Evolutionary conservation across 2,888 invertebrate species (phyloP).

Genomic region (Eristalis tenax): DNA sequence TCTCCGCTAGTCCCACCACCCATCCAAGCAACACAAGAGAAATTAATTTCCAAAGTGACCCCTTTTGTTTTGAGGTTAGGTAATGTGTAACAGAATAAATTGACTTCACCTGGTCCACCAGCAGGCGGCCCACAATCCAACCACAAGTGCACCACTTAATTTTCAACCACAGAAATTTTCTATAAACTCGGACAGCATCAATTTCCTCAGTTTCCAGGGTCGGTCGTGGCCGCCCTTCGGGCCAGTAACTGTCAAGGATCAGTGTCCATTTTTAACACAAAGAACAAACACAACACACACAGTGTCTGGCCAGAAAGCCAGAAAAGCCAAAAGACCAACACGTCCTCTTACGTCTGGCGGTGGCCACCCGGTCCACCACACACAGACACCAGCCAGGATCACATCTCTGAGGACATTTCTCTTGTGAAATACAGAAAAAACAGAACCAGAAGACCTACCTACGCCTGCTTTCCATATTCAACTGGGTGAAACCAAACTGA

Average conservation of each 20-base stretch:
- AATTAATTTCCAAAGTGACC: conserved; percentile 34
- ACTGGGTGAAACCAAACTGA: conserved; percentile 29
- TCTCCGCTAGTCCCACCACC: not conserved
- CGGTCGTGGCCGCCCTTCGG: not conserved
- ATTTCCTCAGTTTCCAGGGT: conserved; percentile 12
- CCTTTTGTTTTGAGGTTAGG: conserved; percentile 33
- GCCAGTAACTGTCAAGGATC: conserved; percentile 65
- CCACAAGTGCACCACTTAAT: conserved; percentile 68
- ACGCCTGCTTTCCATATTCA: conserved; percentile 62
- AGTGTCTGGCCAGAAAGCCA: conserved; percentile 49
- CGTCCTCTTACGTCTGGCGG: conserved; percentile 47
- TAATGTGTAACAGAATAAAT: conserved; percentile 66
- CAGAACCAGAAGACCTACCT: conserved; percentile 6
- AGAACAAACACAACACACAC: conserved; percentile 62
- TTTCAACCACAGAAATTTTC: conserved; percentile 67
- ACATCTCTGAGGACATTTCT: conserved; percentile 64
- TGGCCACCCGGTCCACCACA: conserved; percentile 53
- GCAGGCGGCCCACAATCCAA: conserved; percentile 48
- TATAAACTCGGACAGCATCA: conserved; percentile 65
- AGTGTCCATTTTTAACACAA: conserved; percentile 69
- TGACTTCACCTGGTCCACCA: conserved; percentile 66
- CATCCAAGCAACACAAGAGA: not conserved
- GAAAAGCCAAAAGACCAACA: conserved; percentile 69
- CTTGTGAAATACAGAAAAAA: conserved; percentile 11
- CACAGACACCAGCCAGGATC: not conserved